Evolutionary conservation across 2,888 invertebrate species (phyloP), one percentile per base, ranked within the genome.

Genomic region (Oscheius sp.): DNA sequence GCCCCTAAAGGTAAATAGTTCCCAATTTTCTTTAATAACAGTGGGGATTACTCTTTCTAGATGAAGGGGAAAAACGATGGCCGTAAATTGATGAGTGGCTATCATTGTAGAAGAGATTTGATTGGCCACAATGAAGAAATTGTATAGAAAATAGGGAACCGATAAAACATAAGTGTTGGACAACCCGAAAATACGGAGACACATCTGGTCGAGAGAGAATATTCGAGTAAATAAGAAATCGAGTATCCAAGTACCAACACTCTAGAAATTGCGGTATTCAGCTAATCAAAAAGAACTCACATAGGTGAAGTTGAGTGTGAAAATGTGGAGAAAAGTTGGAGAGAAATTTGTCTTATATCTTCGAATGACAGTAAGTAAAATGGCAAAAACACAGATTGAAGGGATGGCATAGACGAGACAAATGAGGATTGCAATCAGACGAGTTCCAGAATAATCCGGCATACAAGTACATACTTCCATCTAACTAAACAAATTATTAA

Each of bases 111-210:
- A n/a, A 20, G 55, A 55, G 20, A 55, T 23, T n/a, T 34, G 12
- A 34, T 55, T 33, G 20, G 34, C 55, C 15, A 55, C 17, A 33
- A 33, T 33, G 34, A 55, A 55, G 34, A 55, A 55, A 33, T 55
- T 55, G 34, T 55, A 55, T 10, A 55, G 33, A 55, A 55, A 55
- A 34, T 55, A 55, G 20, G 55, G 55, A 34, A 55, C 20, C 5
- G 33, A 33, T 34, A 55, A 20, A 33, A n/a, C n/a, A 34, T 55
- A 55, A 17, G 33, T 34, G 5, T 34, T 34, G 15, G 55, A 55
- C 8, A 55, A 34, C 12, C 33, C 6, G 2, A 17, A 34, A 10
- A 55, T 17, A 33, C n/a, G 17, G 12, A 34, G 37, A n/a, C 55
- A 55, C 17, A 55, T 25, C 20, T 33, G 12, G 3, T n/a, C 12